Conservation (phyloP, 2,888 invertebrate species). For the Pseudococcus jackbeardsleyi region DNA sequence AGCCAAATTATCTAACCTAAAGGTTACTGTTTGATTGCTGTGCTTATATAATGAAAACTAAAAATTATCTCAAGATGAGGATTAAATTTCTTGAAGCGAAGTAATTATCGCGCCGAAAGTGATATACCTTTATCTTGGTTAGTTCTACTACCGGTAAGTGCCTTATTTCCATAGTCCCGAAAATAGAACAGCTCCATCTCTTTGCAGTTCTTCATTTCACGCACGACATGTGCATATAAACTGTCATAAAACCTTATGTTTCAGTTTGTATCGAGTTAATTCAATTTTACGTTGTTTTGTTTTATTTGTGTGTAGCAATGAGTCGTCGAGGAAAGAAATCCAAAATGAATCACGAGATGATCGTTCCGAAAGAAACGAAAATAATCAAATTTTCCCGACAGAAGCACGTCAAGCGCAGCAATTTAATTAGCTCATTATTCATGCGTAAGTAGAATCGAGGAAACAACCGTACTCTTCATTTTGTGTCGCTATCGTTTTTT, state of each 20-base stretch:
- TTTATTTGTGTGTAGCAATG: not conserved
- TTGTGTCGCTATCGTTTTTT: not conserved
- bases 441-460: slow-evolving; percentile 51
- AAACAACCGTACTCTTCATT: not conserved
- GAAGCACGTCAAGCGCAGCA: slow-evolving; percentile 39
- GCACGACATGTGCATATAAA: no score
- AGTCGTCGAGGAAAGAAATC: slow-evolving; percentile 46
- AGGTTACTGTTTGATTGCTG: no score
- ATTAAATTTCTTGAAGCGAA: no score
- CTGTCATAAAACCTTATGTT: not conserved
- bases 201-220: no score
- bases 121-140: no score
- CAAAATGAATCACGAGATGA: not conserved
- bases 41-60: no score
- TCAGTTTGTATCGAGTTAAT: not conserved
- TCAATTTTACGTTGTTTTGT: not conserved
- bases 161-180: not conserved
- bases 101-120: no score
- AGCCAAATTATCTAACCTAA: no score
- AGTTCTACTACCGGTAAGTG: no score
- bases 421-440: slow-evolving; percentile 49
- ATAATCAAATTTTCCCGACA: slow-evolving; percentile 23
- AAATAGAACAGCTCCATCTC: not conserved
- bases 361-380: slow-evolving; percentile 31
- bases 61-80: no score